A percentile compares a stretch with the other conserved stretches of the same genome.
phyloP scores from a whole-genome alignment of 1,140 invertebrate species.

The Leptopilina boulardi region DNA sequence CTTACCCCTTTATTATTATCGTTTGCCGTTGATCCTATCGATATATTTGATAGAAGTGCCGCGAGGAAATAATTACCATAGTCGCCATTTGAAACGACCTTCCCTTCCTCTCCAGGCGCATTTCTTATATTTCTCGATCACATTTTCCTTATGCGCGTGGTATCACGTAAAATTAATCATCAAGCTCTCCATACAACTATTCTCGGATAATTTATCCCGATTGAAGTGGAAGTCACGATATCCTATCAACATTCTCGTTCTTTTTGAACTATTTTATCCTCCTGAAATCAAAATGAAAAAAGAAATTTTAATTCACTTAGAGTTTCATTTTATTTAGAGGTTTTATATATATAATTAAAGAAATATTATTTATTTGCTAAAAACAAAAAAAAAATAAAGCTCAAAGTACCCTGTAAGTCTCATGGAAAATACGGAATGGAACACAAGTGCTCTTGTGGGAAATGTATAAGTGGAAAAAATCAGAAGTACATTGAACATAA shows the following conservation, averaged over 20 bases:
- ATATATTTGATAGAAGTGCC: constrained; percentile 26
- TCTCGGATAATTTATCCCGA: constrained; percentile 36
- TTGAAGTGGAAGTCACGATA: constrained; percentile 32
- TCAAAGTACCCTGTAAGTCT: too few species aligned
- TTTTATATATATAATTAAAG: background rate
- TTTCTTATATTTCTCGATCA: constrained; percentile 30
- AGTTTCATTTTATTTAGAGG: background rate
- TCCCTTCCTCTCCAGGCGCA: constrained; percentile 11
- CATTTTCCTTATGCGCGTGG: constrained; percentile 27
- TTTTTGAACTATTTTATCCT: constrained; percentile 16
- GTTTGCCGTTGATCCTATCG: constrained; percentile 11
- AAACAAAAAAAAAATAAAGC: background rate
- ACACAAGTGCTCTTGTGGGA: too few species aligned
- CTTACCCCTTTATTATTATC: constrained; percentile 21
- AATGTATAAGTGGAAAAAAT: too few species aligned
- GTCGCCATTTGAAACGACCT: constrained; percentile 34
- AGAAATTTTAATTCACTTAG: too few species aligned
- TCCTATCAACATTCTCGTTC: constrained; percentile 27
- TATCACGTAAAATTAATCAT: constrained; percentile 45
- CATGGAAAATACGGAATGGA: too few species aligned
- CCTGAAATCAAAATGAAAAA: background rate
- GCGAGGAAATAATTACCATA: constrained; percentile 16
- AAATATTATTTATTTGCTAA: background rate
- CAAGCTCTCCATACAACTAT: constrained; percentile 35
- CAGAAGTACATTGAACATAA: too few species aligned